phyloP scores from a whole-genome alignment of 1,140 invertebrate species.

The Panulirus ornatus region DNA sequence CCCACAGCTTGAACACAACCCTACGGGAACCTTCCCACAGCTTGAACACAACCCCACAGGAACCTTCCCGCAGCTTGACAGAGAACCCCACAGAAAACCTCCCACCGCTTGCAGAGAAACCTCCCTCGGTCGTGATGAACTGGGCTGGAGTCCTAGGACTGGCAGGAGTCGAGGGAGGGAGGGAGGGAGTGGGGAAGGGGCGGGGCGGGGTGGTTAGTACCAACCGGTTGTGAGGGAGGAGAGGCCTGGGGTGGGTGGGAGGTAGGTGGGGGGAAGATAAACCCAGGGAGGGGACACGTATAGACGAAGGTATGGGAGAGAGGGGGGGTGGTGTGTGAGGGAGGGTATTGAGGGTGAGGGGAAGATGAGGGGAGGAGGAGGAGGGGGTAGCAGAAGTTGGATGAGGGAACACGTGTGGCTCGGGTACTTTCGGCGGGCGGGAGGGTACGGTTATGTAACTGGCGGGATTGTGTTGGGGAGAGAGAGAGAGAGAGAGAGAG shows the following conservation, averaged over 20 bases:
- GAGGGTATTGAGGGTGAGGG: not conserved
- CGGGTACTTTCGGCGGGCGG: not conserved
- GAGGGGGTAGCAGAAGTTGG: not conserved
- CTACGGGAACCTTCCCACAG: too few species aligned
- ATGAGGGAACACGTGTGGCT: not conserved
- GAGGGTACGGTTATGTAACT: not conserved
- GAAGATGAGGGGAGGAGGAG: not conserved
- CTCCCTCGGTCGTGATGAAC: not conserved
- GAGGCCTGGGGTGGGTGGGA: too few species aligned
- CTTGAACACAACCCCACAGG: too few species aligned
- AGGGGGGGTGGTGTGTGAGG: not conserved
- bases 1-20: too few species aligned
- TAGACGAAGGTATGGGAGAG: not conserved
- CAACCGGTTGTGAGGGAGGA: not conserved
- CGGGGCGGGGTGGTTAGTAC: too few species aligned
- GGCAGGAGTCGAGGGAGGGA: not conserved
- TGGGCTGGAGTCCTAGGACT: not conserved
- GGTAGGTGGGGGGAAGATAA: too few species aligned
- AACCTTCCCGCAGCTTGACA: too few species aligned
- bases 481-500: too few species aligned
- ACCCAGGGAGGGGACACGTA: too few species aligned
- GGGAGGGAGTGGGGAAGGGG: slow-evolving; percentile 1
- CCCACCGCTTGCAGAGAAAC: too few species aligned
- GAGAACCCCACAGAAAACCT: too few species aligned
- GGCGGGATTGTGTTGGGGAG: not conserved